phyloP scores from a whole-genome alignment of 2,888 invertebrate species.

The Metalampra italica region DNA sequence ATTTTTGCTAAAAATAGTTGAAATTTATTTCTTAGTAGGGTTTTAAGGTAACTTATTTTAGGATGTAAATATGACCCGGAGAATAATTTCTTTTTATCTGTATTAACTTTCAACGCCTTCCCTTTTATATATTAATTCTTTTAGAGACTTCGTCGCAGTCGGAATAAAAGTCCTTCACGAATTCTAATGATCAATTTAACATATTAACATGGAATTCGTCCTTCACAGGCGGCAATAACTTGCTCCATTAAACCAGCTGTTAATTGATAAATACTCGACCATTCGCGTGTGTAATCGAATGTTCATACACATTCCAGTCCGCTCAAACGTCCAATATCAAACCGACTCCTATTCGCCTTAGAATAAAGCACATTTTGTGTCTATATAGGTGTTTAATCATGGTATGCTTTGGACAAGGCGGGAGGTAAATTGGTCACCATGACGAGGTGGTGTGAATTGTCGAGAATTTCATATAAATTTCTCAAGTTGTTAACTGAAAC shows the following conservation, averaged over 20 bases:
- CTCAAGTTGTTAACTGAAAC: conserved; percentile 5
- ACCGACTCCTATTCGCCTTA: not conserved
- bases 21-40: no score
- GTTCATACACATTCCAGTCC: conserved; percentile 47
- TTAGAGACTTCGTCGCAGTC: no score
- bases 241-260: conserved; percentile 62
- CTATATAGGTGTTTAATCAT: not conserved
- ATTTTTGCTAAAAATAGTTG: no score
- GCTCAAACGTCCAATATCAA: not conserved
- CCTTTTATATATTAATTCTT: no score
- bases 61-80: no score
- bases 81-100: no score
- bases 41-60: no score
- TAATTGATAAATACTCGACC: conserved; percentile 77
- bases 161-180: not conserved
- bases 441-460: conserved; percentile 25
- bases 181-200: not conserved
- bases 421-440: conserved; percentile 28
- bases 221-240: conserved; percentile 47
- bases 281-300: conserved; percentile 69
- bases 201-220: conserved; percentile 49
- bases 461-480: conserved; percentile 32
- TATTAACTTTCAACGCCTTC: no score
- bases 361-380: conserved; percentile 17
- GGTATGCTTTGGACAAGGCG: conserved; percentile 19